phyloP scores from a whole-genome alignment of 2,888 invertebrate genomes.

The Nomada flava region DNA sequence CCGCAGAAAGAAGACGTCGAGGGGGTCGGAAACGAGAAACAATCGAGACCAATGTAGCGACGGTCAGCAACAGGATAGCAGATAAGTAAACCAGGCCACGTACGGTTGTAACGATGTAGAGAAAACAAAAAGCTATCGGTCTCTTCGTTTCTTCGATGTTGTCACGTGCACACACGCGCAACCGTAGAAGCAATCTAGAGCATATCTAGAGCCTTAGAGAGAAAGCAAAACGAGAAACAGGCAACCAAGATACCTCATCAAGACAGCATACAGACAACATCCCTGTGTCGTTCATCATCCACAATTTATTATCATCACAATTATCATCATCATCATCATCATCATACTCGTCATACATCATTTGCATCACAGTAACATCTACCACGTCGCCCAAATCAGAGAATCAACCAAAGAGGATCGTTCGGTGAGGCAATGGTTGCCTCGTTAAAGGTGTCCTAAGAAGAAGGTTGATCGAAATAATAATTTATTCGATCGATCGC shows the following conservation, averaged over 20 bases:
- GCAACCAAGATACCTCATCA: slow-evolving; percentile 55
- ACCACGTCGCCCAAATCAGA: slow-evolving; percentile 26
- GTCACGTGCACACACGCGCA: slow-evolving; percentile 74
- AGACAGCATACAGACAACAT: slow-evolving; percentile 58
- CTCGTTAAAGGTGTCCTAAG: neutral
- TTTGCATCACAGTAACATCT: slow-evolving; percentile 33
- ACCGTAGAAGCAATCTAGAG: slow-evolving; percentile 75
- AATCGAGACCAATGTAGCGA: slow-evolving; percentile 23
- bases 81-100: slow-evolving; percentile 75
- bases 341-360: slow-evolving; percentile 43
- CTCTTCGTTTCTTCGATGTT: slow-evolving; percentile 75
- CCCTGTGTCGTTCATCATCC: slow-evolving; percentile 48
- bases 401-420: slow-evolving; percentile 26
- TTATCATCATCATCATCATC: slow-evolving; percentile 46
- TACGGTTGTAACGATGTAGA: slow-evolving; percentile 66
- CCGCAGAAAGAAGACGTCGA: slow-evolving; percentile 45
- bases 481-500: neutral
- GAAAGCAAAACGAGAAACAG: slow-evolving; percentile 39
- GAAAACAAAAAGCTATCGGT: slow-evolving; percentile 56
- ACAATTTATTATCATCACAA: slow-evolving; percentile 46
- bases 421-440: slow-evolving; percentile 13
- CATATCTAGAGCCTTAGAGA: slow-evolving; percentile 70
- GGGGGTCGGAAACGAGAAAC: slow-evolving; percentile 32
- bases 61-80: slow-evolving; percentile 66
- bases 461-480: slow-evolving; percentile 8